A percentile compares a stretch with the other conserved stretches of the same genome.
These are phyloP conservation scores for Rhynchomys soricoides DNA, from an alignment of 2,113 vertebrate genomes.

Conservation along the genomic window DNA sequence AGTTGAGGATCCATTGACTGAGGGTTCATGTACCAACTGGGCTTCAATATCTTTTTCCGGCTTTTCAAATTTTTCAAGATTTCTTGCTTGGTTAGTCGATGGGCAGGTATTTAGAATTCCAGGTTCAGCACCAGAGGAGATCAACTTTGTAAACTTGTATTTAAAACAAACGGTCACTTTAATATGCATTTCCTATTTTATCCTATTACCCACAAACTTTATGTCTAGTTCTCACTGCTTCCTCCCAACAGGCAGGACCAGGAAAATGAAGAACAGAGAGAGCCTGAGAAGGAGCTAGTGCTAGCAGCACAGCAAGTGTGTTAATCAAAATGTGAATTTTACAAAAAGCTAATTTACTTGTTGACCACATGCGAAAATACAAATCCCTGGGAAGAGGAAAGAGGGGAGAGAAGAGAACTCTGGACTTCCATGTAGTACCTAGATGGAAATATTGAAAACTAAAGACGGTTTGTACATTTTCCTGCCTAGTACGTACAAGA, in stretches of 20 bases:
- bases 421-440: background rate
- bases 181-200: constrained; percentile 61
- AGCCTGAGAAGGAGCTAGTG: background rate
- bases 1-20: constrained; percentile 84
- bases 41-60: constrained; percentile 85
- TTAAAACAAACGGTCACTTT: constrained; percentile 57
- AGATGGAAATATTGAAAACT: constrained; percentile 54
- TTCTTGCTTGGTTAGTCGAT: constrained; percentile 79
- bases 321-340: constrained; percentile 23
- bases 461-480: background rate
- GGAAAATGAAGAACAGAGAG: background rate
- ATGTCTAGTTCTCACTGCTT: constrained; percentile 30
- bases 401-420: too few relatives aligned
- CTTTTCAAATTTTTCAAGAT: constrained; percentile 87
- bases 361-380: constrained; percentile 27
- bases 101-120: constrained; percentile 75
- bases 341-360: constrained; percentile 44
- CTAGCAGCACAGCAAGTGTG: constrained; percentile 9
- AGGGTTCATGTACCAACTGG: constrained; percentile 85
- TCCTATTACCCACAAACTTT: background rate
- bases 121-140: constrained; percentile 80
- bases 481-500: background rate
- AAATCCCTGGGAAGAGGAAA: background rate
- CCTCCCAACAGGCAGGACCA: background rate
- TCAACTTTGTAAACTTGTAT: constrained; percentile 84